These are phyloP conservation scores for Caenorhabditis tropicalis DNA, from an alignment of 1,140 invertebrate species.

Conservation along the genomic window DNA sequence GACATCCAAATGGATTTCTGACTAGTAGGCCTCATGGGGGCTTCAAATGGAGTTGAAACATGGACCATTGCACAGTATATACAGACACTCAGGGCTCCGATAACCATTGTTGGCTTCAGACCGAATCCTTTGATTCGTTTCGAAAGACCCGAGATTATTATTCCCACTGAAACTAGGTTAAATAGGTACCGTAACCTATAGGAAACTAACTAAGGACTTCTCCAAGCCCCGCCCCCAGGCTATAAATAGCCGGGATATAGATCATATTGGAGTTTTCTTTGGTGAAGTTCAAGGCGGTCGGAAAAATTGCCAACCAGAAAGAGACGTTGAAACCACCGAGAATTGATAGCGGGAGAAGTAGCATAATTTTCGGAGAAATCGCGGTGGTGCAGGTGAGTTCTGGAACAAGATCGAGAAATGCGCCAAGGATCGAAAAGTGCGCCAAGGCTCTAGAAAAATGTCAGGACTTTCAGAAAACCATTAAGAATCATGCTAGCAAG, in stretches of 20 bases:
- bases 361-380: neutral
- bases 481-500: too few species aligned
- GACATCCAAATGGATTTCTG: neutral
- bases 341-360: neutral
- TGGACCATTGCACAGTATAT: neutral
- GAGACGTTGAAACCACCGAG: neutral
- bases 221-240: neutral
- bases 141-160: neutral
- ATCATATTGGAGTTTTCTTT: neutral
- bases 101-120: neutral
- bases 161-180: neutral
- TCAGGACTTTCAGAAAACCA: too few species aligned
- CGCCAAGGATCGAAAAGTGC: neutral
- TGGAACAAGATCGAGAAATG: neutral
- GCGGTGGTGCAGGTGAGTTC: neutral
- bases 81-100: neutral
- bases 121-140: neutral
- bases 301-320: neutral
- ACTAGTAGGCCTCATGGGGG: neutral
- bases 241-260: conserved; percentile 2
- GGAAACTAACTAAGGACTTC: conserved; percentile 21
- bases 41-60: neutral
- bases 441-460: neutral
- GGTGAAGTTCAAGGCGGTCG: neutral
- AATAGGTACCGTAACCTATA: too few species aligned